These are phyloP conservation scores for Aphodius sticticus DNA, from an alignment of 2,888 invertebrate species.

Conservation along the genomic window DNA sequence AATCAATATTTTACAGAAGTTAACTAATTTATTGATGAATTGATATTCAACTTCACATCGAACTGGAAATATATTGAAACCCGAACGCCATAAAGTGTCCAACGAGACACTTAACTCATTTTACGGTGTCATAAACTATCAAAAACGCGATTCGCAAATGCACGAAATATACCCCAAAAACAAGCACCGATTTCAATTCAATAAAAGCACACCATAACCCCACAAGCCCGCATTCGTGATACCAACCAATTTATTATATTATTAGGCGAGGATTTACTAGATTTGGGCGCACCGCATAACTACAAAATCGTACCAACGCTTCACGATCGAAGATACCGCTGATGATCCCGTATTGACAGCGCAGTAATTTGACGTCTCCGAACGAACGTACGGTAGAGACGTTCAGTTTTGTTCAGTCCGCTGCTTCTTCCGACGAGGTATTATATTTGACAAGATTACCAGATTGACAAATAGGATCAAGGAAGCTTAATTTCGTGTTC, in stretches of 20 bases:
- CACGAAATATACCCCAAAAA: neutral
- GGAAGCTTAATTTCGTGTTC: conserved; percentile 56
- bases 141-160: neutral
- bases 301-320: neutral
- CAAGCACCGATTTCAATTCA: neutral
- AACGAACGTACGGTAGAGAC: conserved; percentile 5
- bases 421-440: conserved; percentile 56
- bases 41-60: neutral
- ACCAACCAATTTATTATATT: conserved; percentile 9
- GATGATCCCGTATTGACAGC: conserved; percentile 53
- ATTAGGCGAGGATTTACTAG: conserved; percentile 18
- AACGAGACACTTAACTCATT: conserved; percentile 21
- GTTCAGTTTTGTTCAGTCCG: conserved; percentile 57
- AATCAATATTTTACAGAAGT: too few species aligned
- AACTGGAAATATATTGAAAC: neutral
- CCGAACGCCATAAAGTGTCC: conserved; percentile 13
- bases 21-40: too few species aligned
- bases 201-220: neutral
- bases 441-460: conserved; percentile 59
- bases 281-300: conserved; percentile 13
- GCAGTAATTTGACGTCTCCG: conserved; percentile 56
- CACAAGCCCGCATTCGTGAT: neutral
- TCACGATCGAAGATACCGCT: conserved; percentile 16
- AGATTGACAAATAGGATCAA: conserved; percentile 60
- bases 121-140: conserved; percentile 18